These are phyloP conservation scores for Mycalesis mineus DNA, from an alignment of 2,888 invertebrate genomes.

Conservation along the genomic window DNA sequence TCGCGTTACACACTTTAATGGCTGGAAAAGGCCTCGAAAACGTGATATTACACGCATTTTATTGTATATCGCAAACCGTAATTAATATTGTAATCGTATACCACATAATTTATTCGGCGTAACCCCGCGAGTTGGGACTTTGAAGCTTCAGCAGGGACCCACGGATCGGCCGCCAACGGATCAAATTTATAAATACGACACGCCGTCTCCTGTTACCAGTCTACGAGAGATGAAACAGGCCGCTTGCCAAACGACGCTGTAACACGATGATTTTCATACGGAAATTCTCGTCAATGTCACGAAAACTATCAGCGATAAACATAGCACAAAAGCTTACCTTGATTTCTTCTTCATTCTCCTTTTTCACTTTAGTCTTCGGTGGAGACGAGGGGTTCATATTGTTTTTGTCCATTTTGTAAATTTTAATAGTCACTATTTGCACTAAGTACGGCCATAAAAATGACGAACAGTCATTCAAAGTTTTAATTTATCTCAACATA, in stretches of 20 bases:
- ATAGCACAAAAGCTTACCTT: slow-evolving; percentile 74
- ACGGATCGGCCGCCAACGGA: slow-evolving; percentile 38
- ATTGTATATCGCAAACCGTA: slow-evolving; percentile 75
- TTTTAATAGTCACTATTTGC: slow-evolving; percentile 26
- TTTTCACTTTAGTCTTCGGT: slow-evolving; percentile 77
- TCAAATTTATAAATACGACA: slow-evolving; percentile 76
- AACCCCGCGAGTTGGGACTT: slow-evolving; percentile 54
- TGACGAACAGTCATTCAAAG: slow-evolving; percentile 41
- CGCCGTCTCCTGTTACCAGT: slow-evolving; percentile 64
- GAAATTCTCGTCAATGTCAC: slow-evolving; percentile 57
- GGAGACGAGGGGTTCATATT: slow-evolving; percentile 58
- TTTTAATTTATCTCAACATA: slow-evolving; percentile 39
- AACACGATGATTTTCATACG: slow-evolving; percentile 58
- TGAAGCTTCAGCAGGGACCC: slow-evolving; percentile 50
- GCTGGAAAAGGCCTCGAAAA: slow-evolving; percentile 79
- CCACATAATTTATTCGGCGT: slow-evolving; percentile 68
- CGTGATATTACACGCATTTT: slow-evolving; percentile 77
- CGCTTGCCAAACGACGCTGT: slow-evolving; percentile 61
- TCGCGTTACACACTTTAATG: slow-evolving; percentile 78
- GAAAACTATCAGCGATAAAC: slow-evolving; percentile 39
- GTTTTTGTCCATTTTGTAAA: slow-evolving; percentile 71
- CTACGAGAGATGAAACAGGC: slow-evolving; percentile 66
- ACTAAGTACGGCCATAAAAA: slow-evolving; percentile 31
- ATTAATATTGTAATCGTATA: slow-evolving; percentile 74
- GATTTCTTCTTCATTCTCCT: slow-evolving; percentile 87